These are phyloP conservation scores for Brachymystax lenok DNA, from an alignment of 2,797 vertebrate species.

Conservation along the genomic window DNA sequence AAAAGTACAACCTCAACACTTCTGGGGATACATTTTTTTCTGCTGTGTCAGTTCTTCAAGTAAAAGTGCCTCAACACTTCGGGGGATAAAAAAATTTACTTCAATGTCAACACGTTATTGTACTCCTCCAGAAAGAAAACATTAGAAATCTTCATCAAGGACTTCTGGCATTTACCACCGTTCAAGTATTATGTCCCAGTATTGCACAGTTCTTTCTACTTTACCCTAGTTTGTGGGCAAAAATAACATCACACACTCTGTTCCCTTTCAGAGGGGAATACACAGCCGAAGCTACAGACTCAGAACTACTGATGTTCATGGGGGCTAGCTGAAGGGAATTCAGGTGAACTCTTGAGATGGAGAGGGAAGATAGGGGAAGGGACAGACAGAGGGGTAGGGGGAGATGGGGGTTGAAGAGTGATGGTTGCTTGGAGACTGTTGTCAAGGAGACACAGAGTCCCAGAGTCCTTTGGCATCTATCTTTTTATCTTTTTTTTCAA, in stretches of 20 bases:
- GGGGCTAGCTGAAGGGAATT: constrained; percentile 53
- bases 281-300: background rate
- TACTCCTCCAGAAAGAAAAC: constrained; percentile 25
- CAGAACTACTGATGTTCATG: constrained; percentile 27
- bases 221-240: constrained; percentile 1
- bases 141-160: constrained; percentile 5
- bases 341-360: constrained; percentile 57
- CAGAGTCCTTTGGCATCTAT: constrained; percentile 72
- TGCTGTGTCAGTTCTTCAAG: background rate
- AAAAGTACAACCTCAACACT: constrained; percentile 20
- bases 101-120: background rate
- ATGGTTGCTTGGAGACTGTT: constrained; percentile 82
- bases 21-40: background rate
- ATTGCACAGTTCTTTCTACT: background rate
- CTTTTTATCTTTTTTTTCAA: constrained; percentile 70
- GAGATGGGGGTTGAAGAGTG: constrained; percentile 68
- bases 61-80: constrained; percentile 22
- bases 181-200: background rate
- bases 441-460: constrained; percentile 78
- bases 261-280: background rate
- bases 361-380: constrained; percentile 46
- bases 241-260: background rate
- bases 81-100: background rate
- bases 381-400: constrained; percentile 41
- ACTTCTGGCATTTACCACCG: background rate